Percentiles rank a stretch among this genome's conserved stretches.
phyloP scores from a whole-genome alignment of 1,140 invertebrate species.

The Gryllus bimaculatus region DNA sequence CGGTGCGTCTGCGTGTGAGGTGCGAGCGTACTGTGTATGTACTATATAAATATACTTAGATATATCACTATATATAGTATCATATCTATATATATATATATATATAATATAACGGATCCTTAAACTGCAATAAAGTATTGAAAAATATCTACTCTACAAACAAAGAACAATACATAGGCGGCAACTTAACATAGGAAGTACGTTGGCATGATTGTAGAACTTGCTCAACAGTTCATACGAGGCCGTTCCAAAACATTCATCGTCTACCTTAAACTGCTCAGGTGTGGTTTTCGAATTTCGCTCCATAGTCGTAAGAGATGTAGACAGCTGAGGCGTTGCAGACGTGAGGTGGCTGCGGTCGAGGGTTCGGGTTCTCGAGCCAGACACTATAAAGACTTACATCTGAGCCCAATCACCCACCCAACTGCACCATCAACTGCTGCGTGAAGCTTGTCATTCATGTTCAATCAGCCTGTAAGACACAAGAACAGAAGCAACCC shows the following conservation, averaged over 20 bases:
- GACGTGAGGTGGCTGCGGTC: conserved; percentile 34
- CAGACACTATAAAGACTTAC: conserved; percentile 79
- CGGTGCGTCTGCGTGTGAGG: no score
- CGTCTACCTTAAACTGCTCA: conserved; percentile 46
- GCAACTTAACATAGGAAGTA: conserved; percentile 57
- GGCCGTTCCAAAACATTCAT: conserved; percentile 33
- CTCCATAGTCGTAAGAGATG: conserved; percentile 79
- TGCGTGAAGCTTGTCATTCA: conserved; percentile 81
- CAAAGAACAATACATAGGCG: background rate
- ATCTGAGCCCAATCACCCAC: conserved; percentile 71
- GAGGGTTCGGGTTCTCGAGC: conserved; percentile 44
- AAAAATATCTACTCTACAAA: no score
- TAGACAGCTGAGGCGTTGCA: conserved; percentile 56
- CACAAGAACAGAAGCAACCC: no score
- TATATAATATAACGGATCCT: no score
- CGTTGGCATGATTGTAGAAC: conserved; percentile 73
- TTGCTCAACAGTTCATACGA: conserved; percentile 62
- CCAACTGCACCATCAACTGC: conserved; percentile 83
- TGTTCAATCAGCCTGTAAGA: no score
- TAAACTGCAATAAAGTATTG: no score
- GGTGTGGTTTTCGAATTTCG: conserved; percentile 66
- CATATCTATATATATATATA: no score
- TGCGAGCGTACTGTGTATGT: no score
- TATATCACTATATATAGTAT: no score
- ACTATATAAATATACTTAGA: no score